Conservation (phyloP, 2,888 invertebrate species). For the Drosophila longiperda region DNA sequence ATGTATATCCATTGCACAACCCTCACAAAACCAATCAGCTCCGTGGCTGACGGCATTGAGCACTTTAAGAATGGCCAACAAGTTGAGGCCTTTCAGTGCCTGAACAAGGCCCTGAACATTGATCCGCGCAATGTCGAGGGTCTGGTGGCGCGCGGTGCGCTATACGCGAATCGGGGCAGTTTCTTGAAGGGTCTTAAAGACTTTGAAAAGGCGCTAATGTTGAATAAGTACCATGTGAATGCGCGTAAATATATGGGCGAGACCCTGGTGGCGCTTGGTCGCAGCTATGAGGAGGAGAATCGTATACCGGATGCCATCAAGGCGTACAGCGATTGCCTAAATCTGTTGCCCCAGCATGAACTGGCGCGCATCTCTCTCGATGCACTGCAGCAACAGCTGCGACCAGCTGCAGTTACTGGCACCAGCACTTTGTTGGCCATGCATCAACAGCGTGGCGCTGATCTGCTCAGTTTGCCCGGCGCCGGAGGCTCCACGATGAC, state of each 20-base stretch:
- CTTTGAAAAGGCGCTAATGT: constrained; percentile 95
- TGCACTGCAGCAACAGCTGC: constrained; percentile 89
- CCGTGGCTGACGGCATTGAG: constrained; percentile 97
- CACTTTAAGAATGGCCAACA: constrained; percentile 97
- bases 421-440: constrained; percentile 2
- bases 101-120: constrained; percentile 96
- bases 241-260: constrained; percentile 97
- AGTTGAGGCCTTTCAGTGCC: constrained; percentile 96
- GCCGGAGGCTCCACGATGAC: neutral
- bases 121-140: constrained; percentile 97
- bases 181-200: constrained; percentile 97
- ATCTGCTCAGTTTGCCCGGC: constrained; percentile 31
- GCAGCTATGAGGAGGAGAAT: constrained; percentile 94
- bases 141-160: constrained; percentile 94
- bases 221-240: constrained; percentile 95
- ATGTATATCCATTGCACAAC: constrained; percentile 7
- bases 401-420: constrained; percentile 7
- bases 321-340: constrained; percentile 93
- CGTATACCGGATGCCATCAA: constrained; percentile 93
- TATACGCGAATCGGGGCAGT: constrained; percentile 97
- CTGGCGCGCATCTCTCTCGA: constrained; percentile 94
- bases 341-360: constrained; percentile 93
- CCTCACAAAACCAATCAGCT: constrained; percentile 79
- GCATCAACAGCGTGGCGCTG: constrained; percentile 16
- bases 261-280: constrained; percentile 94